These are phyloP conservation scores for Melanitta fusca DNA, from an alignment of 2,797 vertebrate species.

Conservation along the genomic window DNA sequence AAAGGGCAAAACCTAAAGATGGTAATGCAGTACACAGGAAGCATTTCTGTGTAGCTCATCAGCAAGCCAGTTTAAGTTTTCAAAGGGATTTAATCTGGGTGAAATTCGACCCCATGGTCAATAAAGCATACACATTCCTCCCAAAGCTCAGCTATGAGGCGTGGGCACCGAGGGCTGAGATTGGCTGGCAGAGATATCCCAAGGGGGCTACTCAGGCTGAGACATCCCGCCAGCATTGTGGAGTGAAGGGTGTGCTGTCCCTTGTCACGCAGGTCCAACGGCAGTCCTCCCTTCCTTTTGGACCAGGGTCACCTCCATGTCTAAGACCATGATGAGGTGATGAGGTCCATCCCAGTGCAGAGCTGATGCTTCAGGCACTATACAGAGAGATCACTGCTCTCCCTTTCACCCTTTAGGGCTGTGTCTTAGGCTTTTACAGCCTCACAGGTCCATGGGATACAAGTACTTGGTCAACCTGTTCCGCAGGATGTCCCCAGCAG, in stretches of 20 bases:
- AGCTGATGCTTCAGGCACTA: background rate
- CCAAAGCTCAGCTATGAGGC: background rate
- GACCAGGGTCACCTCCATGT: no score
- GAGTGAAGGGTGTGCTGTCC: background rate
- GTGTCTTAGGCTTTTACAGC: background rate
- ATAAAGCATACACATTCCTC: conserved; percentile 43
- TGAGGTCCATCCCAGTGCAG: fast-evolving
- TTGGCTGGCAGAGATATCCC: background rate
- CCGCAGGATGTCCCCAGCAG: background rate
- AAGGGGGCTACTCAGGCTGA: fast-evolving
- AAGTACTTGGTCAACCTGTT: background rate
- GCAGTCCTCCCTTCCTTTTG: background rate
- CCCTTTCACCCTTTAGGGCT: background rate
- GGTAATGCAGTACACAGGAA: conserved; percentile 44
- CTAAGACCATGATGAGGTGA: background rate
- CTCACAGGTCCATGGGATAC: background rate
- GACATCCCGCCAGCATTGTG: fast-evolving
- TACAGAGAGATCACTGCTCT: background rate
- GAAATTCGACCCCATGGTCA: conserved; percentile 47
- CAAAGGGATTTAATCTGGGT: background rate
- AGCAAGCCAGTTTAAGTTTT: conserved; percentile 55
- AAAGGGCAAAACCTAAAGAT: background rate
- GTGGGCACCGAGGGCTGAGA: fast-evolving
- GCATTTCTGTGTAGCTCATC: conserved; percentile 43
- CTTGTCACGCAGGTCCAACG: fast-evolving